These are phyloP conservation scores for Netelia melanura DNA, from an alignment of 2,888 invertebrate genomes.

Conservation along the genomic window DNA sequence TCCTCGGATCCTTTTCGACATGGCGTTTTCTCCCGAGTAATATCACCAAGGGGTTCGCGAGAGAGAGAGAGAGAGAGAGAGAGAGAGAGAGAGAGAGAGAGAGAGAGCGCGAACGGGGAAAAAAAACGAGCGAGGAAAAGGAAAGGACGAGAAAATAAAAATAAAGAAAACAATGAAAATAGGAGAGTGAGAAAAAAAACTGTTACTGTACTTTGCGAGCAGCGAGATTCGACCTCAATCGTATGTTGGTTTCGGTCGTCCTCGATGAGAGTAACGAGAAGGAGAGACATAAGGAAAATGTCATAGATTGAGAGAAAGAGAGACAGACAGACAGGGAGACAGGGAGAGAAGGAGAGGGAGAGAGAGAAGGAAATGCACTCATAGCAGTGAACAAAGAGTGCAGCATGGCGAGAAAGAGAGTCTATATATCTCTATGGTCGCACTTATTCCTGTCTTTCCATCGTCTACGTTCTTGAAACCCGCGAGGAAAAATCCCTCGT, in stretches of 20 bases:
- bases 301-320: neutral
- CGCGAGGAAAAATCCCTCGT: slow-evolving; percentile 16
- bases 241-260: neutral
- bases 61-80: too few relatives aligned
- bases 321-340: slow-evolving; percentile 25
- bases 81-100: too few relatives aligned
- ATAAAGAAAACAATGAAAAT: slow-evolving; percentile 9
- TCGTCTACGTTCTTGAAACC: slow-evolving; percentile 20
- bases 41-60: slow-evolving; percentile 5
- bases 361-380: slow-evolving; percentile 32
- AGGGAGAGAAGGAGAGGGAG: neutral
- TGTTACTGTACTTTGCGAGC: neutral
- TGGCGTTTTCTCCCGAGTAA: slow-evolving; percentile 16
- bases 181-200: neutral
- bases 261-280: neutral
- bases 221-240: neutral
- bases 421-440: slow-evolving; percentile 22
- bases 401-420: slow-evolving; percentile 10
- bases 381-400: slow-evolving; percentile 47
- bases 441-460: slow-evolving; percentile 38
- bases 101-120: too few relatives aligned
- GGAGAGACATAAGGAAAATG: neutral
- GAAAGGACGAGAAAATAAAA: neutral
- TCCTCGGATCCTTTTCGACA: neutral
- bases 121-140: too few relatives aligned